These are phyloP conservation scores for Lasiurus cinereus DNA, from an alignment of 2,113 vertebrate genomes.

Conservation along the genomic window DNA sequence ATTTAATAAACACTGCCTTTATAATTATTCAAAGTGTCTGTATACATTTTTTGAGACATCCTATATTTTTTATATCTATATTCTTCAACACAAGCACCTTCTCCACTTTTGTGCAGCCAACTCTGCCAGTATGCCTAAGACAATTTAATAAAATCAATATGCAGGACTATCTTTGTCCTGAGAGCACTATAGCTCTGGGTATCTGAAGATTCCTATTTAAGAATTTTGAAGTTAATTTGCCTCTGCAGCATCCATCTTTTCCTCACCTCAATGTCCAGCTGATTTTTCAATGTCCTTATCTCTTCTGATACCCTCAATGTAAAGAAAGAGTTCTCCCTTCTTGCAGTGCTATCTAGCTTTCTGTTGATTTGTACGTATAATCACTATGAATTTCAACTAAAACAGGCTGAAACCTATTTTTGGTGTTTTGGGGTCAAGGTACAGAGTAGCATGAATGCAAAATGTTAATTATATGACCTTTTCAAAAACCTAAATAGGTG, in stretches of 20 bases:
- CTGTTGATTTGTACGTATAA: neutral
- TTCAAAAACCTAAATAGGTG: constrained; percentile 7
- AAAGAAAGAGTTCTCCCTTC: neutral
- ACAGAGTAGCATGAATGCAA: constrained; percentile 56
- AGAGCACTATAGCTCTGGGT: neutral
- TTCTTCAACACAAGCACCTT: neutral
- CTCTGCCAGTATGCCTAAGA: neutral
- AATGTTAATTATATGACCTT: constrained; percentile 66
- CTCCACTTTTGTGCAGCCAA: neutral
- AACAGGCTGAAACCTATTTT: constrained; percentile 5
- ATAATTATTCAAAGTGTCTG: no score
- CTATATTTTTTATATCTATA: neutral
- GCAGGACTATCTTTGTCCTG: neutral
- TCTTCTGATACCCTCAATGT: neutral
- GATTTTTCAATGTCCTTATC: neutral
- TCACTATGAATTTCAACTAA: constrained; percentile 19
- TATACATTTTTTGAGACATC: no score
- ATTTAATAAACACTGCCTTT: no score
- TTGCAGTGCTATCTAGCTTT: neutral
- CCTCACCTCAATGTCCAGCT: neutral
- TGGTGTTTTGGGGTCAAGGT: constrained; percentile 52
- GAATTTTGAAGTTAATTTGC: neutral
- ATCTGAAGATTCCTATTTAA: neutral
- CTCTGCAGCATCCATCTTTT: neutral
- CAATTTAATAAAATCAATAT: neutral